phyloP scores from a whole-genome alignment of 2,113 vertebrate species.

The Pelmatolapia mariae region DNA sequence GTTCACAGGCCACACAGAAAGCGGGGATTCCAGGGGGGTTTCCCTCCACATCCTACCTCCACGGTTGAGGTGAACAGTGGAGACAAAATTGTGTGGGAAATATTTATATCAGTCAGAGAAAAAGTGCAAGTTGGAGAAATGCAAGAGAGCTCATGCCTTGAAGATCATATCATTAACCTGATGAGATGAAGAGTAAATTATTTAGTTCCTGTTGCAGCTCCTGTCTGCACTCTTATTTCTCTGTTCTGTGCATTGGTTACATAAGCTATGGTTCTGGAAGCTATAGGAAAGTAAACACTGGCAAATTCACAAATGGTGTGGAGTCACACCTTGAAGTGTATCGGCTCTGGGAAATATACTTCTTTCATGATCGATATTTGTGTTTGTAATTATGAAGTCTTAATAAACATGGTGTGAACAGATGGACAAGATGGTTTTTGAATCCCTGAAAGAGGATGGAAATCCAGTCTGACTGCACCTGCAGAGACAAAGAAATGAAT shows the following conservation, averaged over 20 bases:
- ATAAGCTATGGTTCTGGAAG: background rate
- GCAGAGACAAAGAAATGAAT: background rate
- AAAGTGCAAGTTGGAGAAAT: background rate
- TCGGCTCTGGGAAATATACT: background rate
- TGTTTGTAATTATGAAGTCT: background rate
- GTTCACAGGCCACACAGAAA: slow-evolving; percentile 50
- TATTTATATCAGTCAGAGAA: background rate
- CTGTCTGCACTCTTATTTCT: background rate
- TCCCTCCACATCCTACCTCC: slow-evolving; percentile 46
- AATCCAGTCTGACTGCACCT: background rate
- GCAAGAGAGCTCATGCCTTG: background rate
- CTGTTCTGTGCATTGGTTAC: background rate
- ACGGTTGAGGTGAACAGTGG: slow-evolving; percentile 53
- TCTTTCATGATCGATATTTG: background rate
- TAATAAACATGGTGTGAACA: background rate
- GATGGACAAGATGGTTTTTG: background rate
- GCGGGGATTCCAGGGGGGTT: slow-evolving; percentile 38
- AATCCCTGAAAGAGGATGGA: background rate
- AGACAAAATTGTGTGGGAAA: slow-evolving; percentile 46
- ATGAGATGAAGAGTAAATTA: slow-evolving; percentile 12
- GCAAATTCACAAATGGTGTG: background rate
- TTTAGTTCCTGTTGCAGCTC: slow-evolving; percentile 12
- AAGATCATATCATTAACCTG: background rate
- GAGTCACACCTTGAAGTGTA: background rate
- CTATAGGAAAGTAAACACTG: background rate